phyloP scores from a whole-genome alignment of 2,888 invertebrate genomes.

The Cremastinae sp. region DNA sequence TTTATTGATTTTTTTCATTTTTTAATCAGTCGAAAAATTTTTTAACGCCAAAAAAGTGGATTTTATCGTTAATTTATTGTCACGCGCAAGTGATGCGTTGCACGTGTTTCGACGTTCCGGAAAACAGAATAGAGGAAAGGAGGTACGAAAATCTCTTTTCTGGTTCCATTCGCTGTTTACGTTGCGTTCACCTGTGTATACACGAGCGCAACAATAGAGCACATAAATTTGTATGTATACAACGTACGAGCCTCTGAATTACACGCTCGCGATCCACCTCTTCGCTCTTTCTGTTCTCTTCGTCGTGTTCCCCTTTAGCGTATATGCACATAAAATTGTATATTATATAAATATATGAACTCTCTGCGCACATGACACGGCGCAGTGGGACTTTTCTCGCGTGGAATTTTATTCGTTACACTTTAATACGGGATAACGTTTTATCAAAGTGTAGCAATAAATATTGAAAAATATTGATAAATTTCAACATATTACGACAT shows the following conservation, averaged over 20 bases:
- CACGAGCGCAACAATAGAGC: not conserved
- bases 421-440: no score
- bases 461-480: no score
- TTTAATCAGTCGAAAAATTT: no score
- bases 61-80: no score
- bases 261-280: constrained; percentile 18
- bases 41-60: constrained; percentile 20
- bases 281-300: constrained; percentile 40
- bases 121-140: constrained; percentile 68
- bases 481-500: no score
- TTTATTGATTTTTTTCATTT: no score
- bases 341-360: constrained; percentile 22
- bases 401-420: constrained; percentile 61
- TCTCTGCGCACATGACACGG: constrained; percentile 10
- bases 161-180: not conserved
- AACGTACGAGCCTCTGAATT: constrained; percentile 15
- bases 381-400: constrained; percentile 57
- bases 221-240: no score
- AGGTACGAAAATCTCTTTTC: constrained; percentile 56
- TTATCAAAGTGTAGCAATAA: no score
- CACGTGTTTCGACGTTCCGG: constrained; percentile 62
- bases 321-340: constrained; percentile 19
- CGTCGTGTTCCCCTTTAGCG: constrained; percentile 33
- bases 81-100: constrained; percentile 71
- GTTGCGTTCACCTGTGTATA: not conserved